These are phyloP conservation scores for Chaetops frenatus DNA, from an alignment of 2,113 vertebrate species.

Conservation along the genomic window DNA sequence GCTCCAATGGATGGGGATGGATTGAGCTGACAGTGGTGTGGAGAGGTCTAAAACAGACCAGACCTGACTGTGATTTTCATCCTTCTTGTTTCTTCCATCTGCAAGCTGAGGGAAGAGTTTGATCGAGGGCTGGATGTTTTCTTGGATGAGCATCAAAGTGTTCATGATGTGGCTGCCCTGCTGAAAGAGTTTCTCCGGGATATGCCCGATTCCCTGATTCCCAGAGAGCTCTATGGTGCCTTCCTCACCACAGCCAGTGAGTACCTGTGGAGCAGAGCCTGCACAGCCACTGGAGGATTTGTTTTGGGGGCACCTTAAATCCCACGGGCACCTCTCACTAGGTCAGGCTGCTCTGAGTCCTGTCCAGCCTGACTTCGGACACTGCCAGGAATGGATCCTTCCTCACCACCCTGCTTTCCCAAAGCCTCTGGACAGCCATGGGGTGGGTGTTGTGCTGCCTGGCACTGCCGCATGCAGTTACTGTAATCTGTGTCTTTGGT, in stretches of 20 bases:
- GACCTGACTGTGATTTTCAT: neutral
- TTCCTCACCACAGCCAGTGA: slow-evolving; percentile 88
- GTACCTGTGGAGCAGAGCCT: neutral
- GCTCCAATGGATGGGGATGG: neutral
- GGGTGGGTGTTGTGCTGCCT: neutral
- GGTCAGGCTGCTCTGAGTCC: neutral
- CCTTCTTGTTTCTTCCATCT: neutral
- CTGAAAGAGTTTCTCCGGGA: slow-evolving; percentile 89
- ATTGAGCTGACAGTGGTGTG: rapidly evolving
- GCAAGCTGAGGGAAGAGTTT: slow-evolving; percentile 76
- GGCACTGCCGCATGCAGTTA: rapidly evolving
- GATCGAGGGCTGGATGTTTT: slow-evolving; percentile 71
- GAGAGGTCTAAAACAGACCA: neutral
- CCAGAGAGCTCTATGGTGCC: slow-evolving; percentile 83
- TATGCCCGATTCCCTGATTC: slow-evolving; percentile 85
- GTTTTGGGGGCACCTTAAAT: too few species aligned
- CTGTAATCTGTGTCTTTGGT: neutral
- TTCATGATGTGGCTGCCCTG: slow-evolving; percentile 88
- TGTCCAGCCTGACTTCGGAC: neutral
- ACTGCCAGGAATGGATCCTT: too few species aligned
- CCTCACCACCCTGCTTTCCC: neutral
- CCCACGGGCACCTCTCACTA: neutral
- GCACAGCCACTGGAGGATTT: neutral
- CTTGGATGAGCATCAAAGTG: slow-evolving; percentile 83
- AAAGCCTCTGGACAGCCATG: rapidly evolving